phyloP scores from a whole-genome alignment of 2,113 vertebrate genomes.

The Aspiorhynchus laticeps region DNA sequence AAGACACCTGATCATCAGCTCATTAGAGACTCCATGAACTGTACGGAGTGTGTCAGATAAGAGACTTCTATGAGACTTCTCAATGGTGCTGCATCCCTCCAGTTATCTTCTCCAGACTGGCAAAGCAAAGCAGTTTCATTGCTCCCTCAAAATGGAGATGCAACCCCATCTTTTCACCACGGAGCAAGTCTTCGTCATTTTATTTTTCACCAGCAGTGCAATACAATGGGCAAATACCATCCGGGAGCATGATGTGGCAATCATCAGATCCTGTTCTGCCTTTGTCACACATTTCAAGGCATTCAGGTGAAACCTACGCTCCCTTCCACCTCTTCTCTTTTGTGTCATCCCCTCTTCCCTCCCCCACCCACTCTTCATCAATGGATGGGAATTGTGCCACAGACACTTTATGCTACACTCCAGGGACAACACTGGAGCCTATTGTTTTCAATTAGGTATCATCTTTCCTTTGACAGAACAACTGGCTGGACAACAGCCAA shows the following conservation, averaged over 20 bases:
- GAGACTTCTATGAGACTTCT: neutral
- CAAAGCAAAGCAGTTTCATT: neutral
- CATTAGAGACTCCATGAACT: no score
- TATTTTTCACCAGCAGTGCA: no score
- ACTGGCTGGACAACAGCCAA: neutral
- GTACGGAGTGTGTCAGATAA: no score
- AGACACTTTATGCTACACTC: neutral
- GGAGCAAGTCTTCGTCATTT: no score
- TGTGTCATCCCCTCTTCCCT: neutral
- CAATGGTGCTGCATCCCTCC: neutral
- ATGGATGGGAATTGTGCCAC: neutral
- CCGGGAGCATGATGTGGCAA: no score
- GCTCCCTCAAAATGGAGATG: no score
- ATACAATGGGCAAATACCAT: no score
- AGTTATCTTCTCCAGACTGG: neutral
- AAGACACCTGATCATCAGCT: no score
- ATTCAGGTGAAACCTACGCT: neutral
- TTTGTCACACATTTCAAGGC: no score
- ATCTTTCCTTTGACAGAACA: neutral
- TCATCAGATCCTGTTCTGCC: no score
- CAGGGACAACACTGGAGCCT: neutral
- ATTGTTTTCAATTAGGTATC: neutral
- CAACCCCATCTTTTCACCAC: no score
- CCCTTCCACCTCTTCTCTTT: neutral
- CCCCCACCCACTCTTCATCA: neutral